Percentiles rank a stretch among this genome's conserved stretches.
Evolutionary conservation across 2,797 vertebrate species (phyloP).

Genomic region (Darevskia nairensis): DNA sequence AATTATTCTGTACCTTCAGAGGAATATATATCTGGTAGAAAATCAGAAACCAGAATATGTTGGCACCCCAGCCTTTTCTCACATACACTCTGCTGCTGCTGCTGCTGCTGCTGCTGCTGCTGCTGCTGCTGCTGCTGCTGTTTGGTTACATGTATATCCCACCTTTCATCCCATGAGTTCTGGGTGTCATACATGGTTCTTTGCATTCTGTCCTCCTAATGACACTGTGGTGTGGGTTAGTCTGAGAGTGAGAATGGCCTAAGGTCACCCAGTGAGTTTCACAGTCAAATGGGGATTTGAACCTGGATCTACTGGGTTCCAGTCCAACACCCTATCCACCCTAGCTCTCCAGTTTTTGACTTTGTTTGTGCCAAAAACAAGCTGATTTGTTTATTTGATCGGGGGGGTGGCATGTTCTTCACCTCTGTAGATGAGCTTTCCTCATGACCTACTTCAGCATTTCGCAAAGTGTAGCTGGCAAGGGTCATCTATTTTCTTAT

Average conservation of each 20-base stretch:
- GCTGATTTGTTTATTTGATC: background rate
- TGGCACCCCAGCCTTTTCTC: background rate
- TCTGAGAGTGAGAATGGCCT: too few species aligned
- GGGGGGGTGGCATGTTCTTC: background rate
- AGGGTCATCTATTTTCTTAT: conserved; percentile 20
- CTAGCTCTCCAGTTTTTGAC: background rate
- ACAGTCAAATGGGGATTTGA: too few species aligned
- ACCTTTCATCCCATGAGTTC: too few species aligned
- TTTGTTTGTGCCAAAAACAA: background rate
- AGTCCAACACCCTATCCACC: too few species aligned
- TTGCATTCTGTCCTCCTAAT: too few species aligned
- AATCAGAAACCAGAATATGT: background rate
- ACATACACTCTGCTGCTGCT: background rate
- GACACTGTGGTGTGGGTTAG: too few species aligned
- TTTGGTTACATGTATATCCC: too few species aligned
- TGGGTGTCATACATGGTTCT: too few species aligned
- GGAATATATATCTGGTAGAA: background rate
- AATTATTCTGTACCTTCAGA: background rate
- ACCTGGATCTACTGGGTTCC: too few species aligned
- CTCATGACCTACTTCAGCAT: conserved; percentile 17
- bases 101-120: background rate
- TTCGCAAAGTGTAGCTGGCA: conserved; percentile 20
- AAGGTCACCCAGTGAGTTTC: too few species aligned
- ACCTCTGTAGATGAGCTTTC: background rate
- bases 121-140: background rate